Evolutionary conservation across 2,888 invertebrate species (phyloP).

Genomic region (Proisotoma minuta): DNA sequence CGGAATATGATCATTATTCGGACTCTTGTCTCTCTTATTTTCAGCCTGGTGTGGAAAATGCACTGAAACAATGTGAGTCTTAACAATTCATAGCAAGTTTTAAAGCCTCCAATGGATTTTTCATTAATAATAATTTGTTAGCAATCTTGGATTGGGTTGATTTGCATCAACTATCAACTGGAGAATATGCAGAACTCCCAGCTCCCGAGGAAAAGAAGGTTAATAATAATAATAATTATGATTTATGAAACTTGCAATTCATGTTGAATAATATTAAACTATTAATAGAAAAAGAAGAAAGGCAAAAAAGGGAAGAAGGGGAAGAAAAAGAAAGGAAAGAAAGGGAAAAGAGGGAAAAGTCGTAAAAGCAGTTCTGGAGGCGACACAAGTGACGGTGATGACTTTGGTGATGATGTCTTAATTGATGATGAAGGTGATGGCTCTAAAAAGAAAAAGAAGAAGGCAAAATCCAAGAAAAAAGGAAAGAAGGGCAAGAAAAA

Average conservation of each 20-base stretch:
- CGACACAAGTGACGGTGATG: not conserved
- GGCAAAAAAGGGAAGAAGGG: slow-evolving; percentile 19
- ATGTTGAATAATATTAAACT: too few relatives aligned
- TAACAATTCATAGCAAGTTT: not conserved
- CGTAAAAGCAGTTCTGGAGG: not conserved
- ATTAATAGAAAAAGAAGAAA: slow-evolving; percentile 22
- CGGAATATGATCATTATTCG: slow-evolving; percentile 60
- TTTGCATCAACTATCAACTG: slow-evolving; percentile 15
- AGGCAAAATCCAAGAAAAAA: slow-evolving; percentile 5
- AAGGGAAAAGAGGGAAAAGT: slow-evolving; percentile 11
- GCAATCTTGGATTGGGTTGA: slow-evolving; percentile 42
- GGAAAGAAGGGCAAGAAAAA: slow-evolving; percentile 11
- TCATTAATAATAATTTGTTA: slow-evolving; percentile 1
- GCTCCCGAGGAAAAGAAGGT: slow-evolving; percentile 20
- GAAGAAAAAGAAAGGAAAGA: slow-evolving; percentile 24
- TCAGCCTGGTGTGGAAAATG: slow-evolving; percentile 51
- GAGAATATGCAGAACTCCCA: slow-evolving; percentile 14
- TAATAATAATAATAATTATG: too few relatives aligned
- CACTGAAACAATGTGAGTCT: slow-evolving; percentile 42
- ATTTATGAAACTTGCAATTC: too few relatives aligned
- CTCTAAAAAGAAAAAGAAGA: not conserved
- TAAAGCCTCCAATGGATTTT: not conserved
- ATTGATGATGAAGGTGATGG: slow-evolving; percentile 4
- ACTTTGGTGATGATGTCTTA: not conserved
- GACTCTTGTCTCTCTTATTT: slow-evolving; percentile 52